phyloP scores from a whole-genome alignment of 2,888 invertebrate genomes.

The Antheraea assamensis region DNA sequence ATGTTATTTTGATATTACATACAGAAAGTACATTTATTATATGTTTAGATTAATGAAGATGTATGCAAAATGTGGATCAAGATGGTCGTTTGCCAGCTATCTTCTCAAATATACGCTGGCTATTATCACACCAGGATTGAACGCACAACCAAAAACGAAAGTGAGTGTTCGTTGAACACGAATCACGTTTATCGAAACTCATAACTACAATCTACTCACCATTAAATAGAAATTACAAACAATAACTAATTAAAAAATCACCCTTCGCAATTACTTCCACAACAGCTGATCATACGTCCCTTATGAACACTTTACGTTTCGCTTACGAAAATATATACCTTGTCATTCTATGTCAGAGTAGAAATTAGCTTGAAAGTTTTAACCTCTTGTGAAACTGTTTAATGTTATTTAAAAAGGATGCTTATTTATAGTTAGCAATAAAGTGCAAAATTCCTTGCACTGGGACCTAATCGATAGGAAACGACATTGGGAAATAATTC shows the following conservation, averaged over 20 bases:
- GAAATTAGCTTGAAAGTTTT: not conserved
- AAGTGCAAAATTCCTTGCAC: not conserved
- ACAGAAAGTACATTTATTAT: too few relatives aligned
- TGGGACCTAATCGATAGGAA: constrained; percentile 4
- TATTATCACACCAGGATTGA: not conserved
- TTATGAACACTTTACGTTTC: not conserved
- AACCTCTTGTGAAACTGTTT: not conserved
- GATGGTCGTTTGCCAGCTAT: too few relatives aligned
- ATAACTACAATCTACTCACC: not conserved
- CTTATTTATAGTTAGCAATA: not conserved
- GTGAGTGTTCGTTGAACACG: not conserved
- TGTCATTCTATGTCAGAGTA: not conserved
- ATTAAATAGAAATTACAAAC: constrained; percentile 28
- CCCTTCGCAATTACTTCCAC: constrained; percentile 27
- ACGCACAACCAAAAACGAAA: not conserved
- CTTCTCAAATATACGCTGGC: too few relatives aligned
- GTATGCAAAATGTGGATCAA: too few relatives aligned
- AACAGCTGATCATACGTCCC: constrained; percentile 33
- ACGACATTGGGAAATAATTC: constrained; percentile 15
- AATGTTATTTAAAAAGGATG: not conserved
- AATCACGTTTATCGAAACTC: not conserved
- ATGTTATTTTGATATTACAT: too few relatives aligned
- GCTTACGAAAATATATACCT: not conserved
- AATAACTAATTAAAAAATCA: constrained; percentile 29
- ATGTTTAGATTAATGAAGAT: too few relatives aligned